Percentiles rank a stretch among this genome's conserved stretches.
Conservation (phyloP, 2,113 vertebrate genomes). For the Pogonocichla stellata region DNA sequence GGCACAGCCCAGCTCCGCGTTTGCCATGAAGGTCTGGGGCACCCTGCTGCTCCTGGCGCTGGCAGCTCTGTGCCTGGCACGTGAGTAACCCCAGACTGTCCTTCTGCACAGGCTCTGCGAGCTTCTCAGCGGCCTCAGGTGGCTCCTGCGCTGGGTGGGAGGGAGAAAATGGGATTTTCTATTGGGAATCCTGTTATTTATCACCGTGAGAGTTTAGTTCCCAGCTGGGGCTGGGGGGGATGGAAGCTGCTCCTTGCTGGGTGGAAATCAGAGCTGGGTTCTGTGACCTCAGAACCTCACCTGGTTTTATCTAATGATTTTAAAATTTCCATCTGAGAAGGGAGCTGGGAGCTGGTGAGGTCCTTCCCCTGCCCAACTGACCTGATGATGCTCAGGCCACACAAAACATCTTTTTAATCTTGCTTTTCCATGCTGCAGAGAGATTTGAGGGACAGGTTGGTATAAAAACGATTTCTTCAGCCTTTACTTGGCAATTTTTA, state of each 20-base stretch:
- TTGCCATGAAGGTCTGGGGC: slow-evolving; percentile 7
- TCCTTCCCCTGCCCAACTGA: not conserved
- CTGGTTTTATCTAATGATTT: not conserved
- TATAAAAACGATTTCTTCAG: not conserved
- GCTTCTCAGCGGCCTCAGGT: not conserved
- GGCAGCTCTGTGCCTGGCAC: slow-evolving; percentile 12
- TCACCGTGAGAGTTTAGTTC: fast-evolving
- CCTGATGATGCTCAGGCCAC: not conserved
- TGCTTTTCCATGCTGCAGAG: not conserved
- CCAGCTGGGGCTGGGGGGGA: not conserved
- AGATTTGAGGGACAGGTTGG: not conserved
- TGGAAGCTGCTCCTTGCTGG: not conserved
- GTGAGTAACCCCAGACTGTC: not conserved
- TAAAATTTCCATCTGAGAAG: not conserved
- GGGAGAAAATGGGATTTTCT: not conserved
- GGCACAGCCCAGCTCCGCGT: fast-evolving
- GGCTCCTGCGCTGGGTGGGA: not conserved
- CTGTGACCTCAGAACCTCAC: not conserved
- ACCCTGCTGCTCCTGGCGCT: not conserved
- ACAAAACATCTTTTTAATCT: not conserved
- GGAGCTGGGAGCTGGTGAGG: not conserved
- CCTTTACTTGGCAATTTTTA: not conserved
- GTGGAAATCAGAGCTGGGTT: not conserved
- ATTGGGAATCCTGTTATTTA: fast-evolving
- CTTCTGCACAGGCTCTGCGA: not conserved